These are phyloP conservation scores for Drosophila koepferae DNA, from an alignment of 2,888 invertebrate species.

Conservation along the genomic window DNA sequence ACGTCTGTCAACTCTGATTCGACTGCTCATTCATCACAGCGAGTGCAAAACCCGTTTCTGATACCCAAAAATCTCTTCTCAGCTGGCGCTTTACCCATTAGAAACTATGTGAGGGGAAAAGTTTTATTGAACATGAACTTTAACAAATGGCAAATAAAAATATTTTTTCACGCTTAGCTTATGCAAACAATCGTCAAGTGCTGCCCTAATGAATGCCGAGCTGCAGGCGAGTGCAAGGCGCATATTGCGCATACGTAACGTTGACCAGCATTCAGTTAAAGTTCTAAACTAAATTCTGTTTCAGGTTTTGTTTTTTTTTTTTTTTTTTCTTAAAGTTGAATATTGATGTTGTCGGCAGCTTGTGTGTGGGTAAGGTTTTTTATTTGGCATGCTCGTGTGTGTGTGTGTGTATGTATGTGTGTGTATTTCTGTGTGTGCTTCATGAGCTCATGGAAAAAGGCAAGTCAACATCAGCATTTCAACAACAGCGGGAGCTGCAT, in stretches of 20 bases:
- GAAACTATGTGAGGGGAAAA: conserved; percentile 26
- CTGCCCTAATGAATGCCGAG: conserved; percentile 54
- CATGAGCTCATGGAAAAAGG: conserved; percentile 77
- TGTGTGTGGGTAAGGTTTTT: conserved; percentile 25
- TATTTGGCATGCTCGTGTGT: neutral
- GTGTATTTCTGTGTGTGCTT: conserved; percentile 26
- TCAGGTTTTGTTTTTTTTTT: conserved; percentile 34
- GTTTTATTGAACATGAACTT: conserved; percentile 20
- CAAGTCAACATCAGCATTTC: conserved; percentile 83
- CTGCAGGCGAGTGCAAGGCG: conserved; percentile 35
- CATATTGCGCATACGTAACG: conserved; percentile 68
- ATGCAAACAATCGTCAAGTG: conserved; percentile 40
- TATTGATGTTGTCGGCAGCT: conserved; percentile 46
- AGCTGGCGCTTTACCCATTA: conserved; percentile 20
- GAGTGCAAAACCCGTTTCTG: conserved; percentile 38
- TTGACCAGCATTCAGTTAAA: conserved; percentile 38
- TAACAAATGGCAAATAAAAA: conserved; percentile 65
- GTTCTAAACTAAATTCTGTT: conserved; percentile 48
- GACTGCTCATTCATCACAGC: conserved; percentile 69
- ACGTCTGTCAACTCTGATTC: conserved; percentile 79
- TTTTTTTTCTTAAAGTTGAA: conserved; percentile 22
- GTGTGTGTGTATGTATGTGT: conserved; percentile 27
- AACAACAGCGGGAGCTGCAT: conserved; percentile 84
- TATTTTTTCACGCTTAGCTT: conserved; percentile 28
- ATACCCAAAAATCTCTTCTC: conserved; percentile 3